Evolutionary conservation across 23 tunicate species (phyloP).

Genomic region (Clavelina lepadiformis): DNA sequence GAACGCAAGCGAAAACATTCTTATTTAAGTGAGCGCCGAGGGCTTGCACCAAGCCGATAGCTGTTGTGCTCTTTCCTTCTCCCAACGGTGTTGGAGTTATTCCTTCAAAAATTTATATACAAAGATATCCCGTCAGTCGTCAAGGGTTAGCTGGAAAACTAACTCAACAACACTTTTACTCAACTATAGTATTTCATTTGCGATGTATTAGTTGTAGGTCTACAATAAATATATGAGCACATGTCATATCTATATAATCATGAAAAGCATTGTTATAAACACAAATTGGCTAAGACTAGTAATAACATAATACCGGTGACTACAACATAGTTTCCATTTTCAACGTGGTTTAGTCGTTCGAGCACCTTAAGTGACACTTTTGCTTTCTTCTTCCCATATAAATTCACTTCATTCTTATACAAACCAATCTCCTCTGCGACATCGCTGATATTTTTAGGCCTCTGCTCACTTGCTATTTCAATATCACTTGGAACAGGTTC

Average conservation of each 20-base stretch:
- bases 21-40: slow-evolving; percentile 88
- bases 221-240: too few relatives aligned
- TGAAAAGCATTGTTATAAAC: too few relatives aligned
- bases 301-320: slow-evolving; percentile 82
- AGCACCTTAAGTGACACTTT: slow-evolving; percentile 85
- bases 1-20: slow-evolving; percentile 94
- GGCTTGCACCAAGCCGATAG: slow-evolving; percentile 96
- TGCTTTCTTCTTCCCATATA: slow-evolving; percentile 92
- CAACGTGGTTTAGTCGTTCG: slow-evolving; percentile 61
- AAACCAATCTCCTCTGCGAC: slow-evolving; percentile 87
- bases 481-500: slow-evolving; percentile 94
- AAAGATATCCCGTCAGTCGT: too few relatives aligned
- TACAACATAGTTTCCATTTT: slow-evolving; percentile 86
- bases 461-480: slow-evolving; percentile 81
- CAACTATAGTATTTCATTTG: too few relatives aligned
- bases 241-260: too few relatives aligned
- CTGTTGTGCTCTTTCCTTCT: slow-evolving; percentile 99
- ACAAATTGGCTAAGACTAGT: too few relatives aligned
- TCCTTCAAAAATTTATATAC: too few relatives aligned
- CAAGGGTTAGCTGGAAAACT: too few relatives aligned
- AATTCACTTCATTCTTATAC: slow-evolving; percentile 59
- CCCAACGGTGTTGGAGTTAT: slow-evolving; percentile 99
- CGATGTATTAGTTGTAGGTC: too few relatives aligned
- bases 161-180: too few relatives aligned
- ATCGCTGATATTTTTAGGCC: slow-evolving; percentile 70